Evolutionary conservation across 2,113 vertebrate species (phyloP).

Genomic region (Neolamprologus brichardi): DNA sequence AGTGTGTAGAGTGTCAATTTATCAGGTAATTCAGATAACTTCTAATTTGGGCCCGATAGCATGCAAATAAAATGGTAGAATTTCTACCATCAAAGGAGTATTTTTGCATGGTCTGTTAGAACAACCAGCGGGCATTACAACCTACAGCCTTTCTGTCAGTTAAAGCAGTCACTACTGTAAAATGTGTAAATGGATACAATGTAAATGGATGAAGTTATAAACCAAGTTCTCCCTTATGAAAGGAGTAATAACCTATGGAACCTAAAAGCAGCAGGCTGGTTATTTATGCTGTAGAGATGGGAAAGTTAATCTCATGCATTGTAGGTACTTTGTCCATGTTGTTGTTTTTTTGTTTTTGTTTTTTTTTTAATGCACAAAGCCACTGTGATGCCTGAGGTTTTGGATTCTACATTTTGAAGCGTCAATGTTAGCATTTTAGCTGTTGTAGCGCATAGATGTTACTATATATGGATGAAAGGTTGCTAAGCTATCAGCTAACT

Average conservation of each 20-base stretch:
- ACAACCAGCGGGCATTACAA: background rate
- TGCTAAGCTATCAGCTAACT: background rate
- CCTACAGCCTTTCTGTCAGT: background rate
- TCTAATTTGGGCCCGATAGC: background rate
- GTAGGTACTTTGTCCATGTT: background rate
- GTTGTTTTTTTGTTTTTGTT: background rate
- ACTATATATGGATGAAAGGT: background rate
- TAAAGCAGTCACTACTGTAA: background rate
- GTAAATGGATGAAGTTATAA: background rate
- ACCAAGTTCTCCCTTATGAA: background rate
- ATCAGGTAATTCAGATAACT: background rate
- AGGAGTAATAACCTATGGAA: background rate
- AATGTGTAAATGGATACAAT: background rate
- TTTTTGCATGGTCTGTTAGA: background rate
- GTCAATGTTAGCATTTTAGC: background rate
- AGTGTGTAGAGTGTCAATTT: background rate
- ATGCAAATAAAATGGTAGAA: background rate
- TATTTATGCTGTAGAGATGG: background rate
- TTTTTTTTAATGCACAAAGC: background rate
- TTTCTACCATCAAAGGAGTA: background rate
- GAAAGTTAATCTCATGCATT: background rate
- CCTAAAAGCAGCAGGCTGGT: background rate
- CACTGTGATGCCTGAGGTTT: background rate
- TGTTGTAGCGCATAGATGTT: background rate
- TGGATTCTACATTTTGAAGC: background rate